phyloP scores from a whole-genome alignment of 2,888 invertebrate species.

The Zygogramma bicolorata region DNA sequence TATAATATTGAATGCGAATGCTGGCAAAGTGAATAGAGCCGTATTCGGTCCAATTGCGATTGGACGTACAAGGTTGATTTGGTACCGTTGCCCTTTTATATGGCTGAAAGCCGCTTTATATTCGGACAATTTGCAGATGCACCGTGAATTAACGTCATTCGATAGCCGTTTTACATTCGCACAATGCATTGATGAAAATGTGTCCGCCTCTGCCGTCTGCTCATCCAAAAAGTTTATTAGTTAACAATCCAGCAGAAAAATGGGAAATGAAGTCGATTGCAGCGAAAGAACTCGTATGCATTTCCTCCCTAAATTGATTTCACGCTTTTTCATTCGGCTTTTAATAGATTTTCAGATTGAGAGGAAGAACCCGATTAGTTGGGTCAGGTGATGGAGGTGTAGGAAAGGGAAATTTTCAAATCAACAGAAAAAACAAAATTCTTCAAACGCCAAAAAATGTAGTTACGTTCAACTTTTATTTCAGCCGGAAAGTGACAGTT shows the following conservation, averaged over 20 bases:
- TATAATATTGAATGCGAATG: not conserved
- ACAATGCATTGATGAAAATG: not conserved
- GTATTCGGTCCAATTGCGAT: not conserved
- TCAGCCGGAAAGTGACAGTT: too few relatives aligned
- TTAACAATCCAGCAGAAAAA: not conserved
- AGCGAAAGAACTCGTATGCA: not conserved
- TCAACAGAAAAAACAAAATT: too few relatives aligned
- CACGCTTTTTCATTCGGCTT: not conserved
- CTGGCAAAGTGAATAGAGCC: not conserved
- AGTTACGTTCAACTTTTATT: too few relatives aligned
- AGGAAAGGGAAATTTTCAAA: too few relatives aligned
- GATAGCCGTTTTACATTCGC: not conserved
- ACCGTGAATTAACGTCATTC: not conserved
- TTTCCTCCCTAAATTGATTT: not conserved
- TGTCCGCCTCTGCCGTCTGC: not conserved
- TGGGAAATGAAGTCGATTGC: not conserved
- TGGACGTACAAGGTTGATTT: not conserved
- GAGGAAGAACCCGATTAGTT: too few relatives aligned
- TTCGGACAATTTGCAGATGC: not conserved
- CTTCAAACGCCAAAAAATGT: too few relatives aligned
- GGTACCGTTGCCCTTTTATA: not conserved
- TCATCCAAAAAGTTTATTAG: not conserved
- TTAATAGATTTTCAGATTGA: too few relatives aligned
- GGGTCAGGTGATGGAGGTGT: too few relatives aligned
- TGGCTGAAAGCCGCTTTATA: not conserved